Conservation (phyloP, 2,113 vertebrate species). For the Poeciliopsis occidentalis region DNA sequence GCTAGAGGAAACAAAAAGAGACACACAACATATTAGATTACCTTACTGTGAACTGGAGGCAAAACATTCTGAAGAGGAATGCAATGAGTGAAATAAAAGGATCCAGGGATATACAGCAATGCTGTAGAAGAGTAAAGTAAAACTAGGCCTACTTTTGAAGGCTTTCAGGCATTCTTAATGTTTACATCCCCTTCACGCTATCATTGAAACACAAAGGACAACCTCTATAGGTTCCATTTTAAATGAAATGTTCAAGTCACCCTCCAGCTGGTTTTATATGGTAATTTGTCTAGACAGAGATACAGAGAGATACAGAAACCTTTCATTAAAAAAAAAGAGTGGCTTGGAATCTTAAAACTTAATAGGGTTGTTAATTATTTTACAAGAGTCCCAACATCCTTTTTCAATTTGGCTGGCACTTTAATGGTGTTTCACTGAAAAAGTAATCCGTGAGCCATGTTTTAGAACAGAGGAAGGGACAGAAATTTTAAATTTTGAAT, state of each 20-base stretch:
- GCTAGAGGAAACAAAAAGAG: constrained; percentile 72
- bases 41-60: neutral
- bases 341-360: constrained; percentile 51
- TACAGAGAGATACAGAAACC: constrained; percentile 35
- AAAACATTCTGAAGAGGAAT: neutral
- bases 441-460: constrained; percentile 36
- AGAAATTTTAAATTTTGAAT: constrained; percentile 32
- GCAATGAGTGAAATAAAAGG: neutral
- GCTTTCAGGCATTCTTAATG: neutral
- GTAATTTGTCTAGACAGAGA: constrained; percentile 51
- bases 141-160: neutral
- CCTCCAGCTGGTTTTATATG: constrained; percentile 40
- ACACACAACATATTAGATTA: neutral
- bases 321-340: constrained; percentile 35
- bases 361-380: constrained; percentile 73
- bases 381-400: constrained; percentile 59
- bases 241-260: constrained; percentile 50
- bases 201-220: constrained; percentile 29
- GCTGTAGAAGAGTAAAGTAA: neutral
- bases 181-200: constrained; percentile 23
- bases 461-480: constrained; percentile 23
- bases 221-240: constrained; percentile 33
- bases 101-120: neutral
- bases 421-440: constrained; percentile 45
- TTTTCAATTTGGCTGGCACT: constrained; percentile 48